These are phyloP conservation scores for Mohoua ochrocephala DNA, from an alignment of 2,113 vertebrate genomes.

Conservation along the genomic window DNA sequence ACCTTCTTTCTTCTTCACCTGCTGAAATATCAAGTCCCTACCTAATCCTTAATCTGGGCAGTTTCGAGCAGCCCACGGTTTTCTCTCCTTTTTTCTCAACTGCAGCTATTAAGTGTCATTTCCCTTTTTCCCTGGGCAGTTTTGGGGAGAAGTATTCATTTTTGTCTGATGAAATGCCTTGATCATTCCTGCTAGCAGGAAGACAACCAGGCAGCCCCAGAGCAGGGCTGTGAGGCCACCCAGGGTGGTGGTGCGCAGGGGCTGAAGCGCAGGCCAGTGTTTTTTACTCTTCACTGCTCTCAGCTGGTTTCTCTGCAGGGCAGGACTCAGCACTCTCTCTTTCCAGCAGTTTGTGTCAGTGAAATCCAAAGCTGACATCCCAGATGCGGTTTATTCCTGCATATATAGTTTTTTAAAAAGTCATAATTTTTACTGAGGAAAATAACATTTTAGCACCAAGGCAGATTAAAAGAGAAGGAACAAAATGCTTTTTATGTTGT, in stretches of 20 bases:
- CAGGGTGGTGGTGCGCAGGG: neutral
- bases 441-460: neutral
- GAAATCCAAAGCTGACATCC: neutral
- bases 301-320: neutral
- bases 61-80: neutral
- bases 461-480: neutral
- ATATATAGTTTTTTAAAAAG: neutral
- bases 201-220: rapidly evolving
- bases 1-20: neutral
- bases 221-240: rapidly evolving
- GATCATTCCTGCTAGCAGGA: neutral
- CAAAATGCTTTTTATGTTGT: neutral
- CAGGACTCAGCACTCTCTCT: neutral
- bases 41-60: neutral
- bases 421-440: neutral
- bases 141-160: neutral
- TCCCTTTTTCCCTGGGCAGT: neutral
- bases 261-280: neutral
- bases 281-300: neutral
- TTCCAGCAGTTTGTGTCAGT: neutral
- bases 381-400: neutral
- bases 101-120: neutral
- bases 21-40: neutral
- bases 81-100: neutral
- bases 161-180: neutral